Percentiles rank a stretch among this genome's conserved stretches.
phyloP scores from a whole-genome alignment of 2,113 vertebrate species.

The Hydrolagus affinis region DNA sequence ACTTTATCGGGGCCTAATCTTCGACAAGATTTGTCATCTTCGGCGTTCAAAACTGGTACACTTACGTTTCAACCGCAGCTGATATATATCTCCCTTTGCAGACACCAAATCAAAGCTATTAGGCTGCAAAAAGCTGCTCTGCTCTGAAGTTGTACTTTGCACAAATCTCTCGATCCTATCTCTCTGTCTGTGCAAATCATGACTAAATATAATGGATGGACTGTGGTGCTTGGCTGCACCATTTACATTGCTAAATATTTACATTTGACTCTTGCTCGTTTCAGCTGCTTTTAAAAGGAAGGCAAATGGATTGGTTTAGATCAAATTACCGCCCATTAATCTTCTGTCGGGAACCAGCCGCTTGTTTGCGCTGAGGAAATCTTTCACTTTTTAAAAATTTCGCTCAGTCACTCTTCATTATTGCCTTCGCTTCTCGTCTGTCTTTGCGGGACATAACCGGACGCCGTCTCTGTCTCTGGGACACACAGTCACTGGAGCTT shows the following conservation, averaged over 20 bases:
- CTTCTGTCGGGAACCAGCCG: neutral
- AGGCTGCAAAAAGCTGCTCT: neutral
- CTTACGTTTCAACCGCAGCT: neutral
- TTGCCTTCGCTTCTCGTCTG: neutral
- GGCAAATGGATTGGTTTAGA: neutral
- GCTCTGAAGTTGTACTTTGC: neutral
- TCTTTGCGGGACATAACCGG: no score
- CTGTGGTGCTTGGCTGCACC: neutral
- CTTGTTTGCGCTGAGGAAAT: neutral
- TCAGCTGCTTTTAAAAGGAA: neutral
- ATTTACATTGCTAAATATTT: conserved; percentile 8
- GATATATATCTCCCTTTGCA: conserved; percentile 10
- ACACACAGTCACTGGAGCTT: no score
- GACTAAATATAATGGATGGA: neutral
- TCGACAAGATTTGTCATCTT: neutral
- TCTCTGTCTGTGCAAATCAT: neutral
- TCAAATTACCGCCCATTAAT: neutral
- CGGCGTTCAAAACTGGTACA: neutral
- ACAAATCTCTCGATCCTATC: conserved; percentile 11
- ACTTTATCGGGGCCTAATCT: conserved; percentile 22
- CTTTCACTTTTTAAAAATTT: neutral
- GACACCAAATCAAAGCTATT: neutral
- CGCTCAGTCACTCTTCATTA: neutral
- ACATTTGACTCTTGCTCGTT: conserved; percentile 2
- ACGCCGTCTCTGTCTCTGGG: no score